These are phyloP conservation scores for Pogonocichla stellata DNA, from an alignment of 2,113 vertebrate genomes.

Conservation along the genomic window DNA sequence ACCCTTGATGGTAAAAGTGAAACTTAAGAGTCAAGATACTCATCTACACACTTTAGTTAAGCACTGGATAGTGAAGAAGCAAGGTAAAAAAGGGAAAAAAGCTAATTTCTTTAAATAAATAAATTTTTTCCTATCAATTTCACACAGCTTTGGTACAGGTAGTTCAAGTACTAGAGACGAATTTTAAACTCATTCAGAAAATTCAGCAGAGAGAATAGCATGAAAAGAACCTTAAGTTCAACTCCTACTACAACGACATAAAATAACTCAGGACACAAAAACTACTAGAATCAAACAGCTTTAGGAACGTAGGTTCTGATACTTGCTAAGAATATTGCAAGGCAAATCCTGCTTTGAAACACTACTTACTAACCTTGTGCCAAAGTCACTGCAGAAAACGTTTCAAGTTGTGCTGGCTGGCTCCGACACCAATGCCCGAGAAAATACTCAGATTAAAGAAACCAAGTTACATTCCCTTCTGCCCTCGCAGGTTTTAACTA, in stretches of 20 bases:
- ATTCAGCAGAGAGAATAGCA: accelerated
- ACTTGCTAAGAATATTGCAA: background rate
- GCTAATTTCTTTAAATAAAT: background rate
- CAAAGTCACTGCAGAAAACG: constrained; percentile 62
- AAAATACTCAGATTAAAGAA: background rate
- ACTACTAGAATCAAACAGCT: background rate
- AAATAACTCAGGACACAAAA: background rate
- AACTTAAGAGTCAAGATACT: background rate
- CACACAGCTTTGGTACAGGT: background rate
- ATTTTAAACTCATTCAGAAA: background rate
- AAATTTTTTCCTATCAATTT: background rate
- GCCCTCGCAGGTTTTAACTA: accelerated
- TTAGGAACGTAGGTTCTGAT: background rate
- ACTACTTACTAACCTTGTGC: constrained; percentile 54
- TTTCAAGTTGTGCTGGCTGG: background rate
- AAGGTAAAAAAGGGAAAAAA: background rate
- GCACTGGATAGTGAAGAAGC: background rate
- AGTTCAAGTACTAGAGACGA: background rate
- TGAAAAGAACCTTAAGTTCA: background rate
- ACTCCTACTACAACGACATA: background rate
- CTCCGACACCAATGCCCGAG: background rate
- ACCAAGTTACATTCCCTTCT: background rate
- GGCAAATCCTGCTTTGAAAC: background rate
- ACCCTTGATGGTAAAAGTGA: background rate
- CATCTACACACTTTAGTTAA: background rate